Base-by-base conservation (phyloP, 2,113 vertebrate genomes). In the Oreochromis niloticus region DNA sequence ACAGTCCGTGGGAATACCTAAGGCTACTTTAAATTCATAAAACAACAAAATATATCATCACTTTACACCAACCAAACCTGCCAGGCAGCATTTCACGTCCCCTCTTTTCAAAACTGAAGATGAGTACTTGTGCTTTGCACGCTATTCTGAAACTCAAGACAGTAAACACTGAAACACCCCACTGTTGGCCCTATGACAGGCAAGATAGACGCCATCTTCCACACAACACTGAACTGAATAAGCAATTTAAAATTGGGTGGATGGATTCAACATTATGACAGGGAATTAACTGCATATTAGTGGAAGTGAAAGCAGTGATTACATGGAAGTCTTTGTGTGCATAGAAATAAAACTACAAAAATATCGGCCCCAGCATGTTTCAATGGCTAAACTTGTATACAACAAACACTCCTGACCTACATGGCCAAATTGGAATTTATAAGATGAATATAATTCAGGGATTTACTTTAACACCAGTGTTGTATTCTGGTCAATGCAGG, bases 331-430 rank as follows among this genome's bases (percentile, higher is more conserved):
- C 12, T 16, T 8, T 32, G 56, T 30, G 56, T 30, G 1, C 24
- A 32, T 6, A 34, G 7, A 61, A 1, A 61, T 61, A 61, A 34
- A 61, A 1, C 16, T 34, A 61, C 14, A 61, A 34, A 61, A 10
- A 63, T 63, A 11, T 63, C 0, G 0, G 5, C 0, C 8, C 16
- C 0, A 11, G 30, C 30, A 6, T 1, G 2, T 34, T 0, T 3
- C 6, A 30, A 36, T 63, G 30, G 30, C 30, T 36, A 19, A 63
- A 34, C 5, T 34, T 63, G 59, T 6, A 1, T 1, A 4, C 5
- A 19, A 63, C 16, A 34, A 63, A 36, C 3, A 1, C 30, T 63
- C 59, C 59, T 63, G 32, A 36, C 1, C 0, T 19, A 34, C 5
- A 36, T 63, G 59, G 0, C 16, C 30, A 34, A 66, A 12, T 3